Base-by-base conservation (phyloP, 2,888 invertebrate genomes). In the Philereme vetulata region DNA sequence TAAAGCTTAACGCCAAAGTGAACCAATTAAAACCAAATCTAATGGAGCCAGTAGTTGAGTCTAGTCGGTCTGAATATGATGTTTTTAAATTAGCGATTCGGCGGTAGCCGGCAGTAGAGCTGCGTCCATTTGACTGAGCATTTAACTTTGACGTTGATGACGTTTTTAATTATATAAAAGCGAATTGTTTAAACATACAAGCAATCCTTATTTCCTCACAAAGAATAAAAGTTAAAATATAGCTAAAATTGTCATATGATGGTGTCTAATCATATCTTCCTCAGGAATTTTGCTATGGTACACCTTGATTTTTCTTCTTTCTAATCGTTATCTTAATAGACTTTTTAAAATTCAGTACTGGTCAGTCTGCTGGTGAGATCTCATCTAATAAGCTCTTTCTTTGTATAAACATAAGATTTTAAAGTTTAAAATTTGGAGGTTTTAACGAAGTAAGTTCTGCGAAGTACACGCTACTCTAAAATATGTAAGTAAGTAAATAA, bases 11-110 rank as follows among this genome's bases (percentile, higher is more conserved):
- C 56, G 62, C 61, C 61, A 21, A 21, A 21, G 58, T 51, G 57
- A 63, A 73, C 72, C 70, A 71, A 71, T 75, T 72, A 72, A 65
- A 64, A 60, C 62, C 65, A 59, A 70, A 70, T 67, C 59, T 61
- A 68, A 72, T 71, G 64, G 64, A 64, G 55, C 72, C 71, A 60
- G 21, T 21, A 21, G 21, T 21, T 2, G 2, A 21, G 21, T 21
- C 21, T 21, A 21, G 64, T 63, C 59, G 57, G 61, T 68, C 61
- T 60, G 65, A 63, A 65, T 60, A 59, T 60, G 63, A 65, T 64
- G 61, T 64, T 57, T 62, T 57, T 57, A 54, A 57, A 57, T 57
- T 57, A 51, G 51, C 51, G 57, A 53, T 61, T 46, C 53, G 50
- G 53, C 60, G 49, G 56, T 35, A 34, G 40, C 40, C 5, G 51